phyloP scores from a whole-genome alignment of 2,888 invertebrate genomes.

The Dolichomitus sp. region DNA sequence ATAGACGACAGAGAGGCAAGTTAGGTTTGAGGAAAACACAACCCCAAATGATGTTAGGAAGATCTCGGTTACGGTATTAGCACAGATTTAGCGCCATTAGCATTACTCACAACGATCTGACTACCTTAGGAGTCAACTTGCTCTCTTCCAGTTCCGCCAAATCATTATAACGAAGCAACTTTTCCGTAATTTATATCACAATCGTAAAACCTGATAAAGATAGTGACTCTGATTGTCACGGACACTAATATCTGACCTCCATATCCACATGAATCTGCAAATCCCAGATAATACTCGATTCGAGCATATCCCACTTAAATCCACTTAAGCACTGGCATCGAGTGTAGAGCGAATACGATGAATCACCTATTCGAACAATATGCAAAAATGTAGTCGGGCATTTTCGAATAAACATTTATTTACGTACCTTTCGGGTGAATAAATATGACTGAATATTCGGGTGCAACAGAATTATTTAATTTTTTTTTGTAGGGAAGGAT shows the following conservation, averaged over 20 bases:
- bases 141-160: background rate
- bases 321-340: no score
- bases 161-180: slow-evolving; percentile 2
- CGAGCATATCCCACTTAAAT: no score
- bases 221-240: background rate
- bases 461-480: no score
- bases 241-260: background rate
- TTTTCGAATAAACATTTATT: no score
- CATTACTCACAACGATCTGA: slow-evolving; percentile 67
- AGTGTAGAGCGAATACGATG: no score
- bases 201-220: background rate
- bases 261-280: background rate
- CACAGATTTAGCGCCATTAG: slow-evolving; percentile 46
- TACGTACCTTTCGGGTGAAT: no score
- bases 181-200: slow-evolving; percentile 6
- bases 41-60: slow-evolving; percentile 47
- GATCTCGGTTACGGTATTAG: slow-evolving; percentile 37
- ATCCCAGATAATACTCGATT: slow-evolving; percentile 2
- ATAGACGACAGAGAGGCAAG: slow-evolving; percentile 20
- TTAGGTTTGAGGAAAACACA: slow-evolving; percentile 31
- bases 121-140: slow-evolving; percentile 30
- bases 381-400: no score
- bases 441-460: no score
- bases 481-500: no score
- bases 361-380: no score